Conservation (phyloP, 2,888 invertebrate genomes). For the Chloroclystis v-ata region DNA sequence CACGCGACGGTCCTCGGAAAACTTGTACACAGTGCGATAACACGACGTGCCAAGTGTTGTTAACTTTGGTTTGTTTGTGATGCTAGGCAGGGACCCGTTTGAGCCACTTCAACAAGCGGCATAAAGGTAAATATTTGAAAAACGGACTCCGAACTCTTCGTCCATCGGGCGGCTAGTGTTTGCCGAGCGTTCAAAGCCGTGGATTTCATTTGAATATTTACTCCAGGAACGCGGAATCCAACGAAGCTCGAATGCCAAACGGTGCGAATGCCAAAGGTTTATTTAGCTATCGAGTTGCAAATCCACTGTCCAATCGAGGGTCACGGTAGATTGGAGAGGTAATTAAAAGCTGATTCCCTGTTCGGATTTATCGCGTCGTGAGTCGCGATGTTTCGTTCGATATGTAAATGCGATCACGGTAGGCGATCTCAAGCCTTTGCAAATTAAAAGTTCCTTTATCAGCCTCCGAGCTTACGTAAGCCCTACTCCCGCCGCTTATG, state of each 20-base stretch:
- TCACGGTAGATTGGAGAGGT: slow-evolving; percentile 21
- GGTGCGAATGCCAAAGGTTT: slow-evolving; percentile 19
- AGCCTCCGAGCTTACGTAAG: slow-evolving; percentile 68
- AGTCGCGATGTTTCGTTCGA: slow-evolving; percentile 13
- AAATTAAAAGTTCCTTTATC: slow-evolving; percentile 38
- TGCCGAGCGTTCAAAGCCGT: slow-evolving; percentile 34
- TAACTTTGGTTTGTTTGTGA: slow-evolving; percentile 40
- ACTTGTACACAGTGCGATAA: slow-evolving; percentile 42
- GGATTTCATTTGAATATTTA: slow-evolving; percentile 41
- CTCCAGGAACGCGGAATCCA: slow-evolving; percentile 20
- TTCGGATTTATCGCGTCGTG: slow-evolving; percentile 31
- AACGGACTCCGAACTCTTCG: slow-evolving; percentile 32
- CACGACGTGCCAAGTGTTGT: slow-evolving; percentile 31
- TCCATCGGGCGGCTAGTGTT: slow-evolving; percentile 40
- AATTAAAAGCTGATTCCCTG: slow-evolving; percentile 31
- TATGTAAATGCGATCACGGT: slow-evolving; percentile 10
- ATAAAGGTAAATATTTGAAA: slow-evolving; percentile 66
- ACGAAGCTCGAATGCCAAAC: slow-evolving; percentile 11
- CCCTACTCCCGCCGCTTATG: slow-evolving; percentile 61
- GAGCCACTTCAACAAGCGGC: slow-evolving; percentile 46
- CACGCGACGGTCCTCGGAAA: slow-evolving; percentile 40
- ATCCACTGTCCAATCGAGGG: slow-evolving; percentile 27
- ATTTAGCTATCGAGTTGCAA: slow-evolving; percentile 22
- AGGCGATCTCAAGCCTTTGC: slow-evolving; percentile 26
- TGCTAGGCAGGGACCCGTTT: slow-evolving; percentile 43